Evolutionary conservation across 64 coral and sea anemone species (phyloP).

Genomic region (Stylophora pistillata): DNA sequence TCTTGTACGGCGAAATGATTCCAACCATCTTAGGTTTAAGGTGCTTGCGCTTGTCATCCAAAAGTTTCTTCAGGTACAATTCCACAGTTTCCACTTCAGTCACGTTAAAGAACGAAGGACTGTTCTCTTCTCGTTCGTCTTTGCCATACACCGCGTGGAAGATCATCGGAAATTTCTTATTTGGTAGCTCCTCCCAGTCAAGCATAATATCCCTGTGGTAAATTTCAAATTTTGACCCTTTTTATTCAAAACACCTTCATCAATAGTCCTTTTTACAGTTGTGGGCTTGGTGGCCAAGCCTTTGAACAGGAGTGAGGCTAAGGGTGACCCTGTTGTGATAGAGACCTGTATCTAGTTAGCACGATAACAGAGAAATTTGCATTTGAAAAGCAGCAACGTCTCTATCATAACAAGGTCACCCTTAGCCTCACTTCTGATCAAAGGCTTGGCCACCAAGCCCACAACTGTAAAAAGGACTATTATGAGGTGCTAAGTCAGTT

Average conservation of each 20-base stretch:
- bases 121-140: conserved; percentile 67
- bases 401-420: too few species aligned
- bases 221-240: not conserved
- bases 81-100: conserved; percentile 72
- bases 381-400: too few species aligned
- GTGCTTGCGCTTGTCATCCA: conserved; percentile 50
- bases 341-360: too few species aligned
- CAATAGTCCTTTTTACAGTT: too few species aligned
- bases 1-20: conserved; percentile 79
- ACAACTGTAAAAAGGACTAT: too few species aligned
- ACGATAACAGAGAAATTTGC: too few species aligned
- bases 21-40: conserved; percentile 76
- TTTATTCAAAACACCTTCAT: too few species aligned
- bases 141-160: conserved; percentile 73
- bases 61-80: conserved; percentile 68
- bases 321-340: too few species aligned
- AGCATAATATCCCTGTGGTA: conserved; percentile 51
- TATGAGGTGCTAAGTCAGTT: not conserved
- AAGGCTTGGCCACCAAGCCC: too few species aligned
- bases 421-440: too few species aligned
- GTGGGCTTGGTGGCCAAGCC: too few species aligned
- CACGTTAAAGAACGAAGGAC: conserved; percentile 55
- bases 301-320: too few species aligned
- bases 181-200: conserved; percentile 72
- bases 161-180: conserved; percentile 63